These are phyloP conservation scores for Ceratina japonica DNA, from an alignment of 1,140 invertebrate species.

Conservation along the genomic window DNA sequence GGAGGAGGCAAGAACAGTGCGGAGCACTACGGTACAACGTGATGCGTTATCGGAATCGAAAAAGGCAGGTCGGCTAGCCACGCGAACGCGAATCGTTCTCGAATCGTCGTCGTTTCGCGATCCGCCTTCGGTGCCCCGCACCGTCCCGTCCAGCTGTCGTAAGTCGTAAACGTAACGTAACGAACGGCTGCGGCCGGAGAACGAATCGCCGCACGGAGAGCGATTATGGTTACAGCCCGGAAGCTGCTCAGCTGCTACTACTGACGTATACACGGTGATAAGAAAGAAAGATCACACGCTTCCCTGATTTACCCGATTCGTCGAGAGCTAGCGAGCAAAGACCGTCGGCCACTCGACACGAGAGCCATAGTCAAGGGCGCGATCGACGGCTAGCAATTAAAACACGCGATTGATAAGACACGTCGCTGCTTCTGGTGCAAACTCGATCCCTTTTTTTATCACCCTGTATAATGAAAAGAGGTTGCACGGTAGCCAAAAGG, in stretches of 20 bases:
- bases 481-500: not conserved
- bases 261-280: slow-evolving; percentile 42
- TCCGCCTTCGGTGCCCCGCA: slow-evolving; percentile 11
- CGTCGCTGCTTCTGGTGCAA: not conserved
- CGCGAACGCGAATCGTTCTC: slow-evolving; percentile 16
- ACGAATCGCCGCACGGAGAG: slow-evolving; percentile 14
- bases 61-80: not conserved
- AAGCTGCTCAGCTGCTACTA: slow-evolving; percentile 44
- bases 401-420: no score
- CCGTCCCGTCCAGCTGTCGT: not conserved
- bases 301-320: no score
- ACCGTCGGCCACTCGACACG: no score
- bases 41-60: not conserved
- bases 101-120: slow-evolving; percentile 30
- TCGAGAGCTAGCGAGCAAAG: no score
- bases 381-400: no score
- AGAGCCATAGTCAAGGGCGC: not conserved
- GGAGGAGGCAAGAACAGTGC: not conserved
- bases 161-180: not conserved
- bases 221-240: slow-evolving; percentile 43
- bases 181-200: not conserved
- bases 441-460: no score
- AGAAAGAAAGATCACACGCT: not conserved
- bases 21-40: not conserved
- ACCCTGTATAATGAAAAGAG: not conserved